A percentile compares a stretch with the other conserved stretches of the same genome.
phyloP scores from a whole-genome alignment of 92 coral and sea anemone genomes.

The Palythoa caribaeorum region DNA sequence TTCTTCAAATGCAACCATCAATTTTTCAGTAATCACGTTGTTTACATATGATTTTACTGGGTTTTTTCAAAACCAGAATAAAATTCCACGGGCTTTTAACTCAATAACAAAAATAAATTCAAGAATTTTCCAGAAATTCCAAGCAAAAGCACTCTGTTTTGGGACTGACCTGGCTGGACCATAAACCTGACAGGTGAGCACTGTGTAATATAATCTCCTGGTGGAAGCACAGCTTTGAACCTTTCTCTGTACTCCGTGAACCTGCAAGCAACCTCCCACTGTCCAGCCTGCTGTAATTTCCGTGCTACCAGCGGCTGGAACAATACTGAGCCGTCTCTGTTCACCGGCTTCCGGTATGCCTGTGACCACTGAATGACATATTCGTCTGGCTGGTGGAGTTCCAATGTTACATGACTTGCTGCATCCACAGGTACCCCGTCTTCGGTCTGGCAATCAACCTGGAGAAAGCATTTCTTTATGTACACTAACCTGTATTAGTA shows the following conservation, averaged over 20 bases:
- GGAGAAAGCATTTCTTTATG: neutral
- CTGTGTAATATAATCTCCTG: conserved; percentile 70
- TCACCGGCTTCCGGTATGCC: conserved; percentile 80
- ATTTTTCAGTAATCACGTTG: too few species aligned
- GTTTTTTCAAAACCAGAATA: too few species aligned
- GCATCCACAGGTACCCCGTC: conserved; percentile 85
- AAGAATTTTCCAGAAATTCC: too few species aligned
- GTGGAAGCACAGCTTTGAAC: conserved; percentile 71
- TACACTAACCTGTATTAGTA: too few species aligned
- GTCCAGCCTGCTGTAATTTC: conserved; percentile 72
- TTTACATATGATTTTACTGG: too few species aligned
- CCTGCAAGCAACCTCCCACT: conserved; percentile 75
- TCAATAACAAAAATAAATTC: too few species aligned
- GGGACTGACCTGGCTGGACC: conserved; percentile 67
- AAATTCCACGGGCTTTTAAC: too few species aligned
- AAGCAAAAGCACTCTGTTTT: too few species aligned
- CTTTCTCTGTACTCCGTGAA: conserved; percentile 78
- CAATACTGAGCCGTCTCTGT: conserved; percentile 67
- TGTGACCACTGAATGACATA: conserved; percentile 45
- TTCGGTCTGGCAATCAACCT: conserved; percentile 82
- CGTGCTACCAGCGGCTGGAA: conserved; percentile 72
- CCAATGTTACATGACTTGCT: conserved; percentile 64
- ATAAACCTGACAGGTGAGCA: conserved; percentile 69
- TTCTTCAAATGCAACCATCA: too few species aligned
- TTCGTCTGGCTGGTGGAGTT: conserved; percentile 66